Base-by-base conservation (phyloP, 2,113 vertebrate genomes). In the Micronisus gabar region DNA sequence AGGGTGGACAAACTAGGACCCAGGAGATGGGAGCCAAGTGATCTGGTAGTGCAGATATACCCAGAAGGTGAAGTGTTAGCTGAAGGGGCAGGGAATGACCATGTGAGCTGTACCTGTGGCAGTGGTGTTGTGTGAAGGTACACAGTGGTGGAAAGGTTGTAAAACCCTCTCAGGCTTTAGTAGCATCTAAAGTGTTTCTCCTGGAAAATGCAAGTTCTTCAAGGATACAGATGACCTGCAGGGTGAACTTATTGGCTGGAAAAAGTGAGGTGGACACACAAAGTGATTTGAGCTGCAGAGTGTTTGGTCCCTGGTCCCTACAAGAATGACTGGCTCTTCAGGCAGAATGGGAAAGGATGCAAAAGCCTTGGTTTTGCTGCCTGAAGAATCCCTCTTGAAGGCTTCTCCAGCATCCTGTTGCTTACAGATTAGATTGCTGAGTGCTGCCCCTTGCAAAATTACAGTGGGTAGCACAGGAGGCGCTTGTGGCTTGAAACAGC, bases 201-300 rank as follows among this genome's bases (percentile, higher is more conserved):
- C 38, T 38, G 20, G n/a, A 62, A 74, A 62, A 71, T 40, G 13
- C 5, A 45, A 40, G 6, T 25, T 87, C 26, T 43, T 74, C 55
- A 58, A 62, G 25, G 21, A 8, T 27, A 53, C 15, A 2, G 14
- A 32, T 9, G 21, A 67, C 11, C 43, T 68, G 10, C 40, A 41
- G 13, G 0, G 0, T 53, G 38, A 43, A n/a, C 34, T 23, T 25
- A 29, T 6, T 23, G 3, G 3, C 10, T 67, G 56, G 41, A 27
- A 88, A 85, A 85, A 40, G 10, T 40, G 50, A 74, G 3, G 4
- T 34, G 30, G 13, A 5, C 61, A 18, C 13, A 62, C 2, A n/a
- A 38, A 72, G 10, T 29, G 13, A 34, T 74, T 55, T 38, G 27
- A 45, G 41, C 61, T 71, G 41, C 19, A 16, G 6, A 45, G 32